A percentile compares a stretch with the other conserved stretches of the same genome.
phyloP scores from a whole-genome alignment of 2,888 invertebrate genomes.

The Anoncus sp. region DNA sequence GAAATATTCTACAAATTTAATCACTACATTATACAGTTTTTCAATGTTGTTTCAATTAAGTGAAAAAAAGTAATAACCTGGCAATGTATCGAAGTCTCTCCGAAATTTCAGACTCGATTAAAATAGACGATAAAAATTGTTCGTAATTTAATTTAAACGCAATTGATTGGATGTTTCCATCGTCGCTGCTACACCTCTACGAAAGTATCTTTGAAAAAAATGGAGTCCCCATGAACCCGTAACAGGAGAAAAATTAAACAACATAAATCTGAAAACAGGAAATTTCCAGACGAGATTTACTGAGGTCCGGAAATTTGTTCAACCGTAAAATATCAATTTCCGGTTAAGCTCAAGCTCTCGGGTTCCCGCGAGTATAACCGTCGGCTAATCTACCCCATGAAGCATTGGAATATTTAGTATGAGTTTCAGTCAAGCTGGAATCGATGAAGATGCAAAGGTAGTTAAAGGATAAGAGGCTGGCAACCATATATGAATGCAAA shows the following conservation, averaged over 20 bases:
- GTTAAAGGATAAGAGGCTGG: not conserved
- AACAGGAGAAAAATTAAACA: conserved; percentile 29
- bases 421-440: conserved; percentile 28
- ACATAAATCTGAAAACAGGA: conserved; percentile 7
- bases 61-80: no score
- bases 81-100: not conserved
- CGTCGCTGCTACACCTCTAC: not conserved
- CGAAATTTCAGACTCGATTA: not conserved
- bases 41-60: no score
- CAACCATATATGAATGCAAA: not conserved
- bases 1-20: no score
- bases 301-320: conserved; percentile 37
- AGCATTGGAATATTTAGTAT: conserved; percentile 65
- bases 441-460: conserved; percentile 32
- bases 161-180: not conserved
- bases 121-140: not conserved
- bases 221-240: conserved; percentile 5
- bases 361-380: conserved; percentile 29
- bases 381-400: conserved; percentile 53
- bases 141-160: not conserved
- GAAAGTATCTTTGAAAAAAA: not conserved
- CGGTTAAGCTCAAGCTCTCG: conserved; percentile 36
- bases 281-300: conserved; percentile 18
- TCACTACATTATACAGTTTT: no score
- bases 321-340: conserved; percentile 50